phyloP scores from a whole-genome alignment of 2,797 vertebrate genomes.

The Scyliorhinus canicula region DNA sequence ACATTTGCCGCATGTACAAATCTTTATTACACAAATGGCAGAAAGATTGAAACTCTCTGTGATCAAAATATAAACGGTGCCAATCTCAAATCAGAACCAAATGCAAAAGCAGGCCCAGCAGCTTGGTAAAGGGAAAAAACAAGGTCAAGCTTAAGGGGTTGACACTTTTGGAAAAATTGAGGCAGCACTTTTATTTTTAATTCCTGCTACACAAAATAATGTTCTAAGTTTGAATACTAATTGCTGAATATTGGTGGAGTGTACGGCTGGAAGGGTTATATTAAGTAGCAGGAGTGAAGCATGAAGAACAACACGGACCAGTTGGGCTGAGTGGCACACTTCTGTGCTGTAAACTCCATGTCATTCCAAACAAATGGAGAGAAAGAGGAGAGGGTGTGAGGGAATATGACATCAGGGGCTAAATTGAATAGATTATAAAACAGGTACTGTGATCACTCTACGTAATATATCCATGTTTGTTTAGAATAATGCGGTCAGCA shows the following conservation, averaged over 20 bases:
- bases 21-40: background rate
- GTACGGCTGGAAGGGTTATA: background rate
- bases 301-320: no score
- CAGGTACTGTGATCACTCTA: no score
- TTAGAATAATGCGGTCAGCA: no score
- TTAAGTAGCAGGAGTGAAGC: background rate
- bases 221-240: background rate
- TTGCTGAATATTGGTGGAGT: background rate
- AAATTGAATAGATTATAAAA: no score
- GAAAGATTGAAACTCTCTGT: background rate
- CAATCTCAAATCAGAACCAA: background rate
- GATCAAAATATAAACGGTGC: background rate
- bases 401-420: no score
- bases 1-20: background rate
- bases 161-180: background rate
- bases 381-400: background rate
- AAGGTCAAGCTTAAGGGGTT: background rate
- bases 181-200: background rate
- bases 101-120: background rate
- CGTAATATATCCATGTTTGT: no score
- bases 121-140: background rate
- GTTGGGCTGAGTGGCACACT: background rate
- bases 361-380: background rate
- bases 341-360: no score
- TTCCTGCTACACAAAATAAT: background rate